Percentiles rank a stretch among this genome's conserved stretches.
phyloP scores from a whole-genome alignment of 2,888 invertebrate genomes.

The Galerucella calmariensis region DNA sequence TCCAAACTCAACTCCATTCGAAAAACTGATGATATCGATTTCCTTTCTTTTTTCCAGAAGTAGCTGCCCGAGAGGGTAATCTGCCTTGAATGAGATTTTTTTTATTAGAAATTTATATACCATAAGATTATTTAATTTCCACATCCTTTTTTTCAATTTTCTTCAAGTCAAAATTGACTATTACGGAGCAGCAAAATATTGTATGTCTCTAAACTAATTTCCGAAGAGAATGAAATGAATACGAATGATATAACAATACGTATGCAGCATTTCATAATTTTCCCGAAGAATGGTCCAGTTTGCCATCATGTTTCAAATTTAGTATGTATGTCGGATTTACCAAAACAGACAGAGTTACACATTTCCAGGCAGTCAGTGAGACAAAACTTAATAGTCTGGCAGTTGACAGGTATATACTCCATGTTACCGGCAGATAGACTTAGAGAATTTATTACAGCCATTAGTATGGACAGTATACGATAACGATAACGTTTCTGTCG shows the following conservation, averaged over 20 bases:
- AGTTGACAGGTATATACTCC: constrained; percentile 54
- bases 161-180: too few relatives aligned
- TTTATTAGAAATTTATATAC: not conserved
- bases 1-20: constrained; percentile 24
- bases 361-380: constrained; percentile 43
- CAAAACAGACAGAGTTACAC: constrained; percentile 5
- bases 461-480: not conserved
- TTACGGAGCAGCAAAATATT: too few relatives aligned
- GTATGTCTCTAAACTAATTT: too few relatives aligned
- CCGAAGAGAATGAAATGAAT: too few relatives aligned
- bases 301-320: too few relatives aligned
- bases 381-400: constrained; percentile 47
- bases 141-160: too few relatives aligned
- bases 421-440: constrained; percentile 49
- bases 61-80: not conserved
- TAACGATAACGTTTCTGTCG: not conserved
- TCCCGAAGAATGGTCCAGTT: too few relatives aligned
- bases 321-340: not conserved
- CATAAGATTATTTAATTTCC: too few relatives aligned
- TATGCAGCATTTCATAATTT: too few relatives aligned
- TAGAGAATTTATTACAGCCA: not conserved
- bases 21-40: constrained; percentile 28
- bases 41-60: constrained; percentile 19
- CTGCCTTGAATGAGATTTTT: too few relatives aligned
- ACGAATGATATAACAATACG: too few relatives aligned